Evolutionary conservation across 1,140 invertebrate species (phyloP).

Genomic region (Bombus fervidus): DNA sequence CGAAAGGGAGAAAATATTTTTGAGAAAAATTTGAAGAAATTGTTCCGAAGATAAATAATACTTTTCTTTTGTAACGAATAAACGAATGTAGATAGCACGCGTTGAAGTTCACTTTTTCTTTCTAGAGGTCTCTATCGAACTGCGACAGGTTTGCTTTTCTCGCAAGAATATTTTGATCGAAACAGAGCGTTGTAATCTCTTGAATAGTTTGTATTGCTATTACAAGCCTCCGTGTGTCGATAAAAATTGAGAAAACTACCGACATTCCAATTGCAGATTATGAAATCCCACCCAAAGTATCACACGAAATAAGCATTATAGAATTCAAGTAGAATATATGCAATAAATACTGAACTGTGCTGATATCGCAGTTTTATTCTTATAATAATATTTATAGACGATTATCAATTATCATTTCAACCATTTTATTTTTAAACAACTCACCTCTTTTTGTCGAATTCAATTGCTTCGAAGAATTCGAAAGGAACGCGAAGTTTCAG

Average conservation of each 20-base stretch:
- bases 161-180: too few species aligned
- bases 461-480: background rate
- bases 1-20: background rate
- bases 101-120: background rate
- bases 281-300: background rate
- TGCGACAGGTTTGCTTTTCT: background rate
- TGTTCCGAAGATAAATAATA: background rate
- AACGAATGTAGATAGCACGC: background rate
- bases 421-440: background rate
- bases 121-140: background rate
- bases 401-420: background rate
- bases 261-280: background rate
- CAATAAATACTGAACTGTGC: conserved; percentile 22
- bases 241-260: background rate
- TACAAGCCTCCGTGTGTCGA: conserved; percentile 18
- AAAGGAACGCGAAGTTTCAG: too few species aligned
- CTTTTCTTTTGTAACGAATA: background rate
- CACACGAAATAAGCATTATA: conserved; percentile 20
- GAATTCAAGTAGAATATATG: conserved; percentile 1
- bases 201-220: background rate
- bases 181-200: background rate
- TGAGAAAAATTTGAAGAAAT: background rate
- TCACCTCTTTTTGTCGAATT: background rate
- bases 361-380: background rate
- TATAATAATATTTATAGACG: background rate